phyloP scores from a whole-genome alignment of 2,797 vertebrate species.

The Parambassis ranga region DNA sequence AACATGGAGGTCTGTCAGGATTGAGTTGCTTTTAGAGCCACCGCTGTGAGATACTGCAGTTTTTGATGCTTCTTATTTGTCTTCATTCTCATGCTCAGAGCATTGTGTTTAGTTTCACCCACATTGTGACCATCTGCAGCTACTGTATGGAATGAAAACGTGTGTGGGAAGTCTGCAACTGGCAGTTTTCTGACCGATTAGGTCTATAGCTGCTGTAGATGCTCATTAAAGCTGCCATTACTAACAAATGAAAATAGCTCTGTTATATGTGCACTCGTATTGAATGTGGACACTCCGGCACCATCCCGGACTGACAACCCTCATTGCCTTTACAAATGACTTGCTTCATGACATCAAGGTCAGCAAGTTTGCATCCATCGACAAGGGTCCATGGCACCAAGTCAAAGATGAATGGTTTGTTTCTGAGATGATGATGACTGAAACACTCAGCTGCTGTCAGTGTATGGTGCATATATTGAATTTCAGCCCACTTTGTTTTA shows the following conservation, averaged over 20 bases:
- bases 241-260: conserved; percentile 26
- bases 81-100: too few species aligned
- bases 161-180: conserved; percentile 7
- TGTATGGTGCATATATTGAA: conserved; percentile 14
- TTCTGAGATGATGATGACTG: conserved; percentile 28
- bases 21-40: too few species aligned
- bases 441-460: background rate
- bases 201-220: conserved; percentile 13
- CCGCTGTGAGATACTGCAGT: too few species aligned
- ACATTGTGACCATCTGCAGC: too few species aligned
- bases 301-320: conserved; percentile 8
- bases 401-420: conserved; percentile 23
- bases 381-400: background rate
- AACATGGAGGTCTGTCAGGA: too few species aligned
- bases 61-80: too few species aligned
- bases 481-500: conserved; percentile 4
- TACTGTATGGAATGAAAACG: too few species aligned
- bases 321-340: conserved; percentile 35
- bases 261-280: conserved; percentile 10
- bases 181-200: conserved; percentile 11
- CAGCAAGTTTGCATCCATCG: conserved; percentile 36
- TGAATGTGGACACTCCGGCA: conserved; percentile 1
- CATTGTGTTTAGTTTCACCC: too few species aligned
- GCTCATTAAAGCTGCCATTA: conserved; percentile 38
- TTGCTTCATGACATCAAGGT: conserved; percentile 44